phyloP scores from a whole-genome alignment of 2,888 invertebrate species.

The Heliconius erato region DNA sequence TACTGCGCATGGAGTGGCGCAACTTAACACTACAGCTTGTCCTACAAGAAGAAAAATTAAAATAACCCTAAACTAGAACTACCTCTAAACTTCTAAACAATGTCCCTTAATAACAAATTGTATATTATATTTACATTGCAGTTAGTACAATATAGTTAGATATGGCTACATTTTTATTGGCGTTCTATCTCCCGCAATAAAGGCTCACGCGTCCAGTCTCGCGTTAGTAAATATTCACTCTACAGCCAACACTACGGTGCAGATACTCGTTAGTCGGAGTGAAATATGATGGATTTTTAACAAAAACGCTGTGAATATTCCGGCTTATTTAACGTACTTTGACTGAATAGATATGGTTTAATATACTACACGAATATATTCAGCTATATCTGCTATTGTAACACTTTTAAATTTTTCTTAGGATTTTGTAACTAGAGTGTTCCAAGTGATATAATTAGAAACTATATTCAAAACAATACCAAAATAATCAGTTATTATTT shows the following conservation, averaged over 20 bases:
- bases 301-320: constrained; percentile 21
- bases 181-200: constrained; percentile 7
- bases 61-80: too few relatives aligned
- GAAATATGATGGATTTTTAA: constrained; percentile 16
- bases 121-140: not conserved
- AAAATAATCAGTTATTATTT: too few relatives aligned
- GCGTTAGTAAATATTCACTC: constrained; percentile 25
- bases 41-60: too few relatives aligned
- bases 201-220: not conserved
- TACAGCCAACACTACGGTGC: constrained; percentile 31
- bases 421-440: not conserved
- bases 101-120: not conserved
- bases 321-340: not conserved
- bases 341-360: not conserved
- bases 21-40: too few relatives aligned
- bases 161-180: not conserved
- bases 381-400: not conserved
- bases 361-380: not conserved
- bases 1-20: too few relatives aligned
- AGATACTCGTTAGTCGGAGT: constrained; percentile 23
- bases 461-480: too few relatives aligned
- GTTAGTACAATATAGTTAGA: too few relatives aligned
- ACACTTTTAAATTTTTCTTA: not conserved
- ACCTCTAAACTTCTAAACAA: not conserved
- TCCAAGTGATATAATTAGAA: too few relatives aligned